Conservation (phyloP, 2,888 invertebrate genomes). For the Labia minor region DNA sequence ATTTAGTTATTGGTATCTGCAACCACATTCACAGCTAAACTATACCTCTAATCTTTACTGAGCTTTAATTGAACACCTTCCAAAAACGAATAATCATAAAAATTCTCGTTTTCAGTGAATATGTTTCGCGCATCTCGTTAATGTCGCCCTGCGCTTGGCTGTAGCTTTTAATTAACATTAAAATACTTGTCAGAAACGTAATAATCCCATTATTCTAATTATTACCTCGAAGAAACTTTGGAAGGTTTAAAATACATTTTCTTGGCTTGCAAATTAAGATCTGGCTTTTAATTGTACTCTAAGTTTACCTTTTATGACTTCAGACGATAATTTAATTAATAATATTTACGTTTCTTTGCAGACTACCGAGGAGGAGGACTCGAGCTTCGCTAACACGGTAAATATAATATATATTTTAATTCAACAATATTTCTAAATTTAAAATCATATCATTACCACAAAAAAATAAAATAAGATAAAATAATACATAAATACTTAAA, state of each 20-base stretch:
- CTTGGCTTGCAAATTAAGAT: background rate
- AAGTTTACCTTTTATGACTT: slow-evolving; percentile 8
- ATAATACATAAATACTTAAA: background rate
- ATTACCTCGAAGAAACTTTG: background rate
- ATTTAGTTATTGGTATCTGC: no score
- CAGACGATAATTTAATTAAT: slow-evolving; percentile 28
- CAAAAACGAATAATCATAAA: background rate
- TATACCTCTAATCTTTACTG: background rate
- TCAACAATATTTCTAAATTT: no score
- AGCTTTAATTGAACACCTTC: background rate
- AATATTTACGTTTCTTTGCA: slow-evolving; percentile 43
- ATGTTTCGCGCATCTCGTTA: background rate
- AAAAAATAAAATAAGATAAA: slow-evolving; percentile 20
- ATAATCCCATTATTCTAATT: slow-evolving; percentile 13
- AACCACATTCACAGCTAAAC: no score
- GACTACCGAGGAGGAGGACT: slow-evolving; percentile 61
- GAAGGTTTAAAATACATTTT: background rate
- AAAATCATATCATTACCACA: background rate
- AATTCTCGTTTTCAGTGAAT: background rate
- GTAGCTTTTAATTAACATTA: slow-evolving; percentile 13
- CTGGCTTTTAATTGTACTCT: slow-evolving; percentile 13
- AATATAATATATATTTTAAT: slow-evolving; percentile 39
- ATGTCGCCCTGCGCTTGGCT: background rate
- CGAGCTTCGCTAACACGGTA: slow-evolving; percentile 58
- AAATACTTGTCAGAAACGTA: slow-evolving; percentile 8